Conservation (phyloP, 2,888 invertebrate genomes). For the Dasypogon diadema region DNA sequence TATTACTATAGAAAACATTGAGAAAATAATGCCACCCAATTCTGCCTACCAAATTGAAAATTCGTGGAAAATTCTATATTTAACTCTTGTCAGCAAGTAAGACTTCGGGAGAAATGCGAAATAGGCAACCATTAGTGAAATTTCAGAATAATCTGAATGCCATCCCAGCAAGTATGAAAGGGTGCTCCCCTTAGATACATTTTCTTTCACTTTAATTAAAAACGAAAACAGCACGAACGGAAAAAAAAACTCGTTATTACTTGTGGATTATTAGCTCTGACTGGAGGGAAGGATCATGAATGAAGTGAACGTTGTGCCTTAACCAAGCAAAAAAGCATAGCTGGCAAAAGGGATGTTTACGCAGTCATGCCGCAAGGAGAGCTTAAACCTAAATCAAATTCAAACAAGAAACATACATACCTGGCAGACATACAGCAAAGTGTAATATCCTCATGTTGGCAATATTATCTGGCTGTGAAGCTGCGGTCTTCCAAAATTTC, state of each 20-base stretch:
- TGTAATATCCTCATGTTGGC: conserved; percentile 41
- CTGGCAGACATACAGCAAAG: conserved; percentile 39
- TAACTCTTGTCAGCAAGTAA: neutral
- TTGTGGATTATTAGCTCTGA: conserved; percentile 20
- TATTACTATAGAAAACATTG: too few relatives aligned
- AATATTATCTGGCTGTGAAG: conserved; percentile 35
- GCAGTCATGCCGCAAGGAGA: conserved; percentile 14
- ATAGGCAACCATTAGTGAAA: conserved; percentile 31
- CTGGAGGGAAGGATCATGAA: neutral
- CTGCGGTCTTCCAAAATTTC: conserved; percentile 33
- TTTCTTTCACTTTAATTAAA: conserved; percentile 34
- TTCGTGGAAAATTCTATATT: neutral
- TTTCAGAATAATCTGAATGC: conserved; percentile 15
- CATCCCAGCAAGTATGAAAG: neutral
- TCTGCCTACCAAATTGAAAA: too few relatives aligned
- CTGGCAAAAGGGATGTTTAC: neutral
- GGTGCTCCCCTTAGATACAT: conserved; percentile 19
- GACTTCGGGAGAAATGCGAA: neutral
- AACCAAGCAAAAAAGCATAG: conserved; percentile 1
- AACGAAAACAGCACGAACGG: conserved; percentile 34
- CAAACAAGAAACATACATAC: conserved; percentile 5
- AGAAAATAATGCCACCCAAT: too few relatives aligned
- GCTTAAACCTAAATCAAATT: conserved; percentile 25
- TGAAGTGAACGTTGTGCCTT: neutral
- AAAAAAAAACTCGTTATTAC: conserved; percentile 22